Percentiles rank a stretch among this genome's conserved stretches.
Conservation (phyloP, 2,888 invertebrate genomes). For the Papilio demoleus region DNA sequence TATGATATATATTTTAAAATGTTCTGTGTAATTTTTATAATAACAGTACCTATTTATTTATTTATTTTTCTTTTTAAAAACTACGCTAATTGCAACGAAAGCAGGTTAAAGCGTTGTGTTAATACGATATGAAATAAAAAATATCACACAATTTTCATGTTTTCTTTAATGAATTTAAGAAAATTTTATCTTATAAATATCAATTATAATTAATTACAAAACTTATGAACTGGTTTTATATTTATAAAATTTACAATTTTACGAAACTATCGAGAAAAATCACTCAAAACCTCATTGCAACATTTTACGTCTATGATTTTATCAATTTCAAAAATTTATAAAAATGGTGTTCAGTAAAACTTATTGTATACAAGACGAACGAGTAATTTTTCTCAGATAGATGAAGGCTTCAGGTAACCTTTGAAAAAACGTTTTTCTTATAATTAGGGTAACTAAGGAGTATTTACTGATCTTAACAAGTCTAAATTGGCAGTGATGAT, state of each 20-base stretch:
- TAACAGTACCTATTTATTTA: too few species aligned
- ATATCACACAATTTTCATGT: slow-evolving; percentile 4
- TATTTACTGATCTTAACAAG: slow-evolving; percentile 46
- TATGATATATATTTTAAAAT: too few species aligned
- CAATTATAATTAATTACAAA: slow-evolving; percentile 40
- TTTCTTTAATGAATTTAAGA: slow-evolving; percentile 40
- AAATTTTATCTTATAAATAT: slow-evolving; percentile 40
- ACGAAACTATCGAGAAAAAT: slow-evolving; percentile 32
- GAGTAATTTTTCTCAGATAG: slow-evolving; percentile 45
- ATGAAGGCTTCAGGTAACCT: slow-evolving; percentile 57
- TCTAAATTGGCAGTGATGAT: slow-evolving; percentile 61
- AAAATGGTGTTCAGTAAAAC: slow-evolving; percentile 44
- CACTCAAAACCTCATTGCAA: neutral
- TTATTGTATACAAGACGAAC: neutral
- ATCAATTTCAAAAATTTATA: too few species aligned
- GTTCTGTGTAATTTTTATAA: too few species aligned
- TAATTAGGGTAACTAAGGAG: slow-evolving; percentile 64
- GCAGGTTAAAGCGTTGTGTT: too few species aligned
- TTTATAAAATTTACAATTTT: slow-evolving; percentile 45
- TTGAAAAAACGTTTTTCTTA: slow-evolving; percentile 57
- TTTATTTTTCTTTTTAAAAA: too few species aligned
- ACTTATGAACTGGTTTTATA: slow-evolving; percentile 42
- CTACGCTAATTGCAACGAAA: too few species aligned
- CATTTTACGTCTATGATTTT: too few species aligned
- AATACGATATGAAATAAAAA: too few species aligned